These are phyloP conservation scores for Drosophila birchii DNA, from an alignment of 2,888 invertebrate genomes.

Conservation along the genomic window DNA sequence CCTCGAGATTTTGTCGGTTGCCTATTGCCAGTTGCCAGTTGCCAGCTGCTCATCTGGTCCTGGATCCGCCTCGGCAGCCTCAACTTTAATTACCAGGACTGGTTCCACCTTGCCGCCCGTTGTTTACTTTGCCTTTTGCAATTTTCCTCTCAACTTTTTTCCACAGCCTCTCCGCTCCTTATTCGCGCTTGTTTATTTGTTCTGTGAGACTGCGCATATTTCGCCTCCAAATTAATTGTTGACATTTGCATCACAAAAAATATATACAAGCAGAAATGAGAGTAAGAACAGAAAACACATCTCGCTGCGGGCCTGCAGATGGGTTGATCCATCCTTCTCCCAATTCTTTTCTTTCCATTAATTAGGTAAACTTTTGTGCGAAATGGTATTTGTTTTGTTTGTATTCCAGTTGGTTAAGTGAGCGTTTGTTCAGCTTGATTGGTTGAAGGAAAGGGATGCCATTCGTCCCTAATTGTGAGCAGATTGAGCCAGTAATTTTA, in stretches of 20 bases:
- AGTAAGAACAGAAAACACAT: slow-evolving; percentile 29
- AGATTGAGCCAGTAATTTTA: slow-evolving; percentile 16
- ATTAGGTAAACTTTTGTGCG: slow-evolving; percentile 39
- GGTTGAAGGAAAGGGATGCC: background rate
- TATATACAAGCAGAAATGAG: slow-evolving; percentile 18
- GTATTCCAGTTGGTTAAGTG: slow-evolving; percentile 44
- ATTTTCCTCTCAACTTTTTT: slow-evolving; percentile 22
- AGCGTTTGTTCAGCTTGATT: slow-evolving; percentile 37
- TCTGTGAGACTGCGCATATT: slow-evolving; percentile 51
- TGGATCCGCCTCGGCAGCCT: slow-evolving; percentile 28
- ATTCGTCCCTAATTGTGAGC: slow-evolving; percentile 5
- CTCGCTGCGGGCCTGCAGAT: slow-evolving; percentile 32
- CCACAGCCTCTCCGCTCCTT: background rate
- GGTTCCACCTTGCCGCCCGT: slow-evolving; percentile 8
- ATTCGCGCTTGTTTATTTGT: slow-evolving; percentile 41
- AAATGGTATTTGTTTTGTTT: slow-evolving; percentile 48
- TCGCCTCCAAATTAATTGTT: slow-evolving; percentile 53
- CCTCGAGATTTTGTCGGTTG: slow-evolving; percentile 23
- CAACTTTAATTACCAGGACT: slow-evolving; percentile 46
- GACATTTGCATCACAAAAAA: slow-evolving; percentile 47
- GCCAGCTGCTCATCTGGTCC: slow-evolving; percentile 28
- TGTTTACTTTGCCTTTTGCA: slow-evolving; percentile 34
- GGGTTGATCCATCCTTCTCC: slow-evolving; percentile 26
- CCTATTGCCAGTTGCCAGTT: background rate
- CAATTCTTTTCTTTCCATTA: slow-evolving; percentile 22